Evolutionary conservation across 2,797 vertebrate genomes (phyloP), one percentile per base, ranked within the genome.

Genomic region (Amniataba percoides): DNA sequence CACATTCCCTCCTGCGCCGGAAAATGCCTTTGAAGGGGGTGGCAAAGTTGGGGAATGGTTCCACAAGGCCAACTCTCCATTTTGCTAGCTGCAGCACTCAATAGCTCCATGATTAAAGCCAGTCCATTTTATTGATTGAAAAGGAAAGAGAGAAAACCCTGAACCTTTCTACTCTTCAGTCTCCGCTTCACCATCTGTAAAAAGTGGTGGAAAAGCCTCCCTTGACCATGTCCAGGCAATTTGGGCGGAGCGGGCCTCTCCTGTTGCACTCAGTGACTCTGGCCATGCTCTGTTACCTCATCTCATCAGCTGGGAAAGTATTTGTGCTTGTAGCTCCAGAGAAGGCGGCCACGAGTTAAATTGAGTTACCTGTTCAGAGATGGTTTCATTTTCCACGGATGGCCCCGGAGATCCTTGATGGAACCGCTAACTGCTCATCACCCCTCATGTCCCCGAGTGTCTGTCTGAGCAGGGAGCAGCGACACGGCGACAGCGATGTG

Each of bases 321-420:
- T 93, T 92, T 93, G 91, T 83, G 90, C 91, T 92, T 91, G 91
- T 93, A 90, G 90, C 88, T 71, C 65, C 78, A 58, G 83, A 90
- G 93, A 91, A 91, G 77, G 89, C 77, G 71, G 83, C 87, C 90
- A 86, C 84, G 42, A 90, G 89, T 90, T 93, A 93, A 93, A 94
- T 94, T 94, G 91, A 94, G 94, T 94, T 93, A 94, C 93, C 92
- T 94, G 90, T 89, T 94, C 87, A 72, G 92, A 91, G 92, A 93
- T 91, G 91, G 92, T 94, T 93, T 93, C 91, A 93, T 94, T 94
- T 94, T 92, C 91, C 80, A 77, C 65, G 76, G 89, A 92, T 89
- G 91, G 92, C 89, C 91, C 88, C 48, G 59, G 85, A 94, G 92
- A 91, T 87, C 84, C 89, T 88, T 92, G 92, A 94, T 94, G 88